These are phyloP conservation scores for Mythimna lalbum DNA, from an alignment of 2,888 invertebrate genomes.

Conservation along the genomic window DNA sequence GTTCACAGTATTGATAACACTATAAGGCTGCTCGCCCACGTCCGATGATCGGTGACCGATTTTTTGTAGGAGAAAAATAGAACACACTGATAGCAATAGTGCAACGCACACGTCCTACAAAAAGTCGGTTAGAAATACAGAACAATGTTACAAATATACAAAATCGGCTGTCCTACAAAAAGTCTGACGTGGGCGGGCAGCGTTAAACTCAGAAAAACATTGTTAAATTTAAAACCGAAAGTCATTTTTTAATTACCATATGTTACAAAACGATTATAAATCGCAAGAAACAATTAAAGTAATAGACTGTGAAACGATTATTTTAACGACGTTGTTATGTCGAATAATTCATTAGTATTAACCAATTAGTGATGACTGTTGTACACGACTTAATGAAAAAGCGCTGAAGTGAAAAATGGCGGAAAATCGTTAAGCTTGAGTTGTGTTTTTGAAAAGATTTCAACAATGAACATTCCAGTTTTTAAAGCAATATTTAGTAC, in stretches of 20 bases:
- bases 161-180: too few species aligned
- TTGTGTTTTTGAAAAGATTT: neutral
- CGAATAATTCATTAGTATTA: constrained; percentile 42
- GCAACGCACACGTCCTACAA: too few species aligned
- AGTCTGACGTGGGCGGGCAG: too few species aligned
- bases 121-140: too few species aligned
- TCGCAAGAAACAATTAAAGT: constrained; percentile 36
- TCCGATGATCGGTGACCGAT: too few species aligned
- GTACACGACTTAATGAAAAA: constrained; percentile 13
- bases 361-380: constrained; percentile 42
- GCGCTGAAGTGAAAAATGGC: neutral
- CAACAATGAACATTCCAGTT: too few species aligned
- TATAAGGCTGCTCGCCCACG: too few species aligned
- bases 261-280: constrained; percentile 8
- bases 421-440: constrained; percentile 5
- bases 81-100: too few species aligned
- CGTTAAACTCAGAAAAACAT: neutral
- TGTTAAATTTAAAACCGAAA: neutral
- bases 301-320: constrained; percentile 24
- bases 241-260: neutral
- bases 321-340: constrained; percentile 36
- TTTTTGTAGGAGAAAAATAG: too few species aligned
- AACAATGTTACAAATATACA: too few species aligned
- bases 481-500: too few species aligned
- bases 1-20: neutral